Evolutionary conservation across 1,140 invertebrate species (phyloP), one percentile per base, ranked within the genome.

Genomic region (Protaetia brevitarsis): DNA sequence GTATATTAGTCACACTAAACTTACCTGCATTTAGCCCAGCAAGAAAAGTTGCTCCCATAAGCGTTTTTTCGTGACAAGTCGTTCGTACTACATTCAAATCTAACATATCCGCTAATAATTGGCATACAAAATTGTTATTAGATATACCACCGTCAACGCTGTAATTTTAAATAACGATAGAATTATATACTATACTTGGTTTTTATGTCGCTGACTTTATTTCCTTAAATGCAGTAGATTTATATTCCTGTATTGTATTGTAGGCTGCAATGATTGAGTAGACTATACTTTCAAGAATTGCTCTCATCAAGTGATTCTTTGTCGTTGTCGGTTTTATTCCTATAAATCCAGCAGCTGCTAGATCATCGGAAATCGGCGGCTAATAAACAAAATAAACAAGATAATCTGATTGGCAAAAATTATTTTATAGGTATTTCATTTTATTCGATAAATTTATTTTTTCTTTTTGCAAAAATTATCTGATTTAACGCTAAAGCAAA

Each of bases 141-240:
- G 93, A 90, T 13, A 98, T 94, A 26, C 96, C 96, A n/a, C 95
- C 96, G 79, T 96, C 93, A 36, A 94, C 84, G 71, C 95, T 96
- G 75, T 19, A 85, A 60, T 34, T 56, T 58, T 58, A 16, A 34
- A 37, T 3, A 64, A 11, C 11, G 7, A 21, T 3, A 56, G 30
- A 56, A 56, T 45, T 67, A 28, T 27, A 27, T 30, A 66, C 62
- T 51, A 58, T 23, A 59, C 57, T 51, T 19, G 21, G 13, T n/a
- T 57, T 31, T 66, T 68, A 4, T 79, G n/a, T n/a, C n/a, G n/a
- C n/a, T n/a, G n/a, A 45, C 37, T 21, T 45, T 45, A 45, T 78
- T 66, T 83, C 85, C 13, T 80, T 76, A 11, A 87, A 88, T 79
- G 94, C 91, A 1, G 79, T 72, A 19, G 11, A 2, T 6, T 5